Percentiles rank a stretch among this genome's conserved stretches.
Evolutionary conservation across 2,797 vertebrate genomes (phyloP).

Genomic region (Gymnoscopelus braueri): DNA sequence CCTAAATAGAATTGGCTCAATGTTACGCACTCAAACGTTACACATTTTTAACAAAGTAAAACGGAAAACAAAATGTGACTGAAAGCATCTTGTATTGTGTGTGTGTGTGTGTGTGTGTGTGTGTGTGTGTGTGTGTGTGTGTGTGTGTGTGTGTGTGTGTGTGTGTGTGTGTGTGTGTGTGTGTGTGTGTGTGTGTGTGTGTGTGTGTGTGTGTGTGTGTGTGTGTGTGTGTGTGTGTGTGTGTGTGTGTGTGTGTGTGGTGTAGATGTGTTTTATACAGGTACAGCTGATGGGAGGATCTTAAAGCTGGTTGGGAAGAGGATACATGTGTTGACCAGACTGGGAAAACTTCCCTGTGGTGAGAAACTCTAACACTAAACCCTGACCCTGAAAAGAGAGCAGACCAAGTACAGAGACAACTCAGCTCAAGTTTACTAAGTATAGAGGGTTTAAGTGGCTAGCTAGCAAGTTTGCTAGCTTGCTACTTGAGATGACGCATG

Average conservation of each 20-base stretch:
- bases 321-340: constrained; percentile 83
- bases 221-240: background rate
- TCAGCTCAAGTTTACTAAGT: background rate
- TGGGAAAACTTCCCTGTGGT: constrained; percentile 91
- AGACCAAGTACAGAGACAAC: too few relatives aligned
- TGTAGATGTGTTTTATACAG: constrained; percentile 86
- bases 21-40: too few relatives aligned
- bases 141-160: too few relatives aligned
- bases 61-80: background rate
- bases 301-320: constrained; percentile 89
- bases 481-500: too few relatives aligned
- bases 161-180: background rate
- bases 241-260: too few relatives aligned
- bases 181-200: too few relatives aligned
- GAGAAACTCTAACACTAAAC: constrained; percentile 59
- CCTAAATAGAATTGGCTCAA: too few relatives aligned
- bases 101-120: constrained; percentile 11
- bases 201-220: constrained; percentile 11
- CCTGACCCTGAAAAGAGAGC: too few relatives aligned
- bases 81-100: background rate
- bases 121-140: background rate
- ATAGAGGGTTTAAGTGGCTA: background rate
- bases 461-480: too few relatives aligned
- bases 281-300: constrained; percentile 92
- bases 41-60: too few relatives aligned